Conservation (phyloP, 2,797 vertebrate species). For the Orestias chungarensis region DNA sequence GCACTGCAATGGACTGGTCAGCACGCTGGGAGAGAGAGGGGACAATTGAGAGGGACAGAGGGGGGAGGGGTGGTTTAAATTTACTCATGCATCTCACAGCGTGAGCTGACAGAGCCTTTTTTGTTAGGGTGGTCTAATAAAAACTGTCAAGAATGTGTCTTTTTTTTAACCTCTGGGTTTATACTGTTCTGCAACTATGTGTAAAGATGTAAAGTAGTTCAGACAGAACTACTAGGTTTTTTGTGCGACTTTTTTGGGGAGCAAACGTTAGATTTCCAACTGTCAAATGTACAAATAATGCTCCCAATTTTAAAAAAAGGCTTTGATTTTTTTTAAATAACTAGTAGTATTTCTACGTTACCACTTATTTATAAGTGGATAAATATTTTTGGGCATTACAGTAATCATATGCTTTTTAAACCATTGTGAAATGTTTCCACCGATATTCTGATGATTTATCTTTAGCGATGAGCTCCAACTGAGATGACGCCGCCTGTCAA, state of each 20-base stretch:
- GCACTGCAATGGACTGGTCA: constrained; percentile 33
- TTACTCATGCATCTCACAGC: constrained; percentile 24
- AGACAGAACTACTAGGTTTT: too few species aligned
- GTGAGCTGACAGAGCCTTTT: constrained; percentile 42
- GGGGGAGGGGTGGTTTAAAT: constrained; percentile 55
- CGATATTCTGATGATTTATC: background rate
- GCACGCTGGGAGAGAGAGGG: constrained; percentile 8
- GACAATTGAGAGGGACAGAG: background rate
- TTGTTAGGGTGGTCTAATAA: constrained; percentile 21
- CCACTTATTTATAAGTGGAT: too few species aligned
- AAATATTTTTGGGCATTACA: background rate
- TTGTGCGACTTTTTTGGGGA: too few species aligned
- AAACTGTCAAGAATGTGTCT: constrained; percentile 23
- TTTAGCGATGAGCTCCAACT: background rate
- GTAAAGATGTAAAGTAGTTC: background rate
- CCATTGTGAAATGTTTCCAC: too few species aligned
- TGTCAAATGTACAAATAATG: too few species aligned
- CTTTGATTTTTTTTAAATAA: too few species aligned
- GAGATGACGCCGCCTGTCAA: too few species aligned
- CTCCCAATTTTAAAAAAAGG: too few species aligned
- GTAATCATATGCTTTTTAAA: too few species aligned
- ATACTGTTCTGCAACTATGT: background rate
- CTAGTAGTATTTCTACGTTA: too few species aligned
- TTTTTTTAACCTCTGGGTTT: background rate
- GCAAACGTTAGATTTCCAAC: background rate